Evolutionary conservation across 2,797 vertebrate species (phyloP).

Genomic region (Microctenopoma steveboyesi): DNA sequence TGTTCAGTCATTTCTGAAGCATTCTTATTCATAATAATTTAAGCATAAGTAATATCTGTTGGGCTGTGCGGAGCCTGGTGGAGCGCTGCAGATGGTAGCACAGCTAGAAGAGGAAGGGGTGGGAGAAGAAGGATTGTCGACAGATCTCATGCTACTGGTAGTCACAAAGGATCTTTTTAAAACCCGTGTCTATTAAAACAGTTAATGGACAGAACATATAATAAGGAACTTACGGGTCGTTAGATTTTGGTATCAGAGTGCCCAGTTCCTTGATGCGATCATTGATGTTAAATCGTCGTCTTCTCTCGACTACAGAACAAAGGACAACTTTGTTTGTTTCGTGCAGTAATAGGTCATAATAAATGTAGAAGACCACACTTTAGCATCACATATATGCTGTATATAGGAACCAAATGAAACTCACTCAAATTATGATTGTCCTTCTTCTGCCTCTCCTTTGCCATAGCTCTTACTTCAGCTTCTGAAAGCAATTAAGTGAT

Average conservation of each 20-base stretch:
- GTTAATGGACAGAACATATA: background rate
- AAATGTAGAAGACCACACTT: too few species aligned
- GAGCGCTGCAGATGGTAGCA: too few species aligned
- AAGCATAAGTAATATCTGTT: too few species aligned
- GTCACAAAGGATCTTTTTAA: background rate
- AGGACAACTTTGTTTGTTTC: constrained; percentile 23
- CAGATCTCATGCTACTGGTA: too few species aligned
- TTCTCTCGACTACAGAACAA: constrained; percentile 90
- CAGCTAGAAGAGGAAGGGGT: too few species aligned
- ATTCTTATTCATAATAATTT: too few species aligned
- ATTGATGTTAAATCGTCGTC: constrained; percentile 98
- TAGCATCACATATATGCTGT: too few species aligned
- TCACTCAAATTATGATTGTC: constrained; percentile 99
- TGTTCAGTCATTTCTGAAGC: too few species aligned
- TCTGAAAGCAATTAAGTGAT: constrained; percentile 72
- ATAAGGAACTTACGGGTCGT: constrained; percentile 92
- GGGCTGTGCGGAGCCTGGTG: too few species aligned
- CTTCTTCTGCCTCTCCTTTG: constrained; percentile 98
- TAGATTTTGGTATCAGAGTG: constrained; percentile 98
- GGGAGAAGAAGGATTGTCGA: too few species aligned
- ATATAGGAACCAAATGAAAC: constrained; percentile 60
- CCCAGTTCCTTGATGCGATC: constrained; percentile 99
- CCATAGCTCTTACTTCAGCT: constrained; percentile 91
- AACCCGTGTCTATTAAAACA: background rate
- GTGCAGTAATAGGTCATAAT: background rate